Evolutionary conservation across 2,797 vertebrate species (phyloP), one percentile per base, ranked within the genome.

Genomic region (Champsocephalus esox): DNA sequence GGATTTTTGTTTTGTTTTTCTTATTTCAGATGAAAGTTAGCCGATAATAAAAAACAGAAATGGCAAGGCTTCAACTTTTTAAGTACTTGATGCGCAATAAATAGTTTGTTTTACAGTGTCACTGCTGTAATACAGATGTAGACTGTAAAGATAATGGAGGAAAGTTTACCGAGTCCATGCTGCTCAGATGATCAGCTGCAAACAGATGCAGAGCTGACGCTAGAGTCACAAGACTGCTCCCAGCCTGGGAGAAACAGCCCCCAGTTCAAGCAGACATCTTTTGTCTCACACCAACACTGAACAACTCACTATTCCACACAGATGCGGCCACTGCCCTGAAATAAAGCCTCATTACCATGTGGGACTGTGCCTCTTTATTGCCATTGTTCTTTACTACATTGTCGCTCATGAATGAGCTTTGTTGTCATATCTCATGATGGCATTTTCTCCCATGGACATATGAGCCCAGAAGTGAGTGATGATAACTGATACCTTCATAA

Each of bases 191-290:
- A 95, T 95, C 92, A 87, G 90, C 86, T 89, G 85, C 89, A 93
- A 91, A 91, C 90, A 94, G 93, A 94, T 91, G 88, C 88, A 90
- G 89, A 87, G 92, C 88, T 93, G 93, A 94, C 85, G 92, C 84
- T 84, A 79, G 78, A 94, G 95, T 96, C 95, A 96, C 95, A 95
- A 95, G 95, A 95, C 94, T 83, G 83, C 86, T 87, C 89, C 82
- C 81, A 83, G 89, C 83, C 90, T 67, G 88, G 70, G 81, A 92
- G 88, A 91, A 91, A 89, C 87, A 92, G 89, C 89, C 91, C 90
- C 88, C 89, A 87, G 90, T 92, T 90, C 73, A 90, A 90, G 92
- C 86, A 88, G 86, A 91, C 89, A 80, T 92, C 88, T 90, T 94
- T 94, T 93, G 91, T 94, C 87, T 89, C 84, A 88, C 83, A 90